Evolutionary conservation across 2,888 invertebrate genomes (phyloP), one percentile per base, ranked within the genome.

Genomic region (Epistrophella euchroma): DNA sequence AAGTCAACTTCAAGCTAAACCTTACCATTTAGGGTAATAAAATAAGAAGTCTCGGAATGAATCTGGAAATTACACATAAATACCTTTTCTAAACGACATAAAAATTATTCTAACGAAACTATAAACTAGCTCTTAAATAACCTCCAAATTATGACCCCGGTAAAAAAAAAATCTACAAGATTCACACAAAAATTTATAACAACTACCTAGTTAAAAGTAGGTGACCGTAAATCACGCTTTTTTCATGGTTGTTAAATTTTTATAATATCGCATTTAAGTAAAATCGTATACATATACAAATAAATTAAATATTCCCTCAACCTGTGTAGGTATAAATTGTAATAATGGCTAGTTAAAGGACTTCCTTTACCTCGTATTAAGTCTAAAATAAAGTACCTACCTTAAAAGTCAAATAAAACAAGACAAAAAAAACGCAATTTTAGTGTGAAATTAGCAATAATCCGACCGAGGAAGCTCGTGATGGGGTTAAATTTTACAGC

Each of bases 361-460:
- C 85, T 81, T 85, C 85, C 85, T 64, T 56, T 25, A 40, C 58
- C 58, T 19, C 13, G 10, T 19, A 79, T 84, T 79, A 85, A 80
- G 35, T 50, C 72, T 40, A n/a, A 71, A 77, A 28, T 10, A 56
- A 64, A 45, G 9, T 45, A 43, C 45, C 45, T 17, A 32, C n/a
- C n/a, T n/a, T n/a, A n/a, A n/a, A 45, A 58, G 43, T 68, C 66
- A 47, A 64, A 45, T 35, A 43, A 15, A 50, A 47, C 4, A 22
- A 56, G 62, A 13, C 17, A 4, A 68, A 50, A 73, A 25, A 40
- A 28, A 71, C 68, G 68, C 73, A 70, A 64, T 80, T 80, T 73
- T 62, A 80, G 85, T 80, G 85, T 85, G 85, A 85, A 85, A 85
- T 81, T 80, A 85, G 80, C 76, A 68, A 77, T 81, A 85, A 85